Conservation (phyloP, 1,140 invertebrate genomes). For the Elysia chlorotica region DNA sequence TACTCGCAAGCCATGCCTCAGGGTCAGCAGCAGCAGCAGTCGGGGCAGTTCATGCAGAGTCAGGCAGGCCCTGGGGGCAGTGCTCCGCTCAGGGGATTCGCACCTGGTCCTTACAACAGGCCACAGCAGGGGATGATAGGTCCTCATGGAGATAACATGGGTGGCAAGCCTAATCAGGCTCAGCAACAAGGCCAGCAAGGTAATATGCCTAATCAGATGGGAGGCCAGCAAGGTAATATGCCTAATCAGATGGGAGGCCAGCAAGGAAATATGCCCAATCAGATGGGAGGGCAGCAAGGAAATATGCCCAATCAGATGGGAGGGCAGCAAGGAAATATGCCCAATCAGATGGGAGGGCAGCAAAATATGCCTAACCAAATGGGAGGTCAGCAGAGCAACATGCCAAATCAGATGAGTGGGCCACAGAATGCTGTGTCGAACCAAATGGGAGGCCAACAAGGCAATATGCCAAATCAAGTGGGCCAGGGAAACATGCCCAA, state of each 20-base stretch:
- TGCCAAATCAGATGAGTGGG: no score
- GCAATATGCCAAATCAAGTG: no score
- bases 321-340: conserved; percentile 16
- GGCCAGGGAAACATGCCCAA: no score
- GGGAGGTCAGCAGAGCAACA: conserved; percentile 1
- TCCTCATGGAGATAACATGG: neutral
- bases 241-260: conserved; percentile 13
- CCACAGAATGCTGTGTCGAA: no score
- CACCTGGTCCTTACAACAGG: conserved; percentile 9
- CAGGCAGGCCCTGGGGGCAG: conserved; percentile 8
- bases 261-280: conserved; percentile 7
- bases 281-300: neutral
- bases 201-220: conserved; percentile 20
- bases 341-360: neutral
- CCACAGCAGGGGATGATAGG: conserved; percentile 8
- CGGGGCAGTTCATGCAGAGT: neutral
- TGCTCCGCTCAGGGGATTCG: no score
- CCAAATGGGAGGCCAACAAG: no score
- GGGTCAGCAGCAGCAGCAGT: neutral
- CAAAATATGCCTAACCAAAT: conserved; percentile 17
- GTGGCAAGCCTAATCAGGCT: conserved; percentile 4
- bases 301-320: conserved; percentile 8
- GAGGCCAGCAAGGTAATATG: neutral
- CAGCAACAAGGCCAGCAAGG: neutral
- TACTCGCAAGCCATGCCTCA: neutral